Percentiles rank a stretch among this genome's conserved stretches.
Evolutionary conservation across 1,140 invertebrate species (phyloP).

Genomic region (Bursaphelenchus mucronatus): DNA sequence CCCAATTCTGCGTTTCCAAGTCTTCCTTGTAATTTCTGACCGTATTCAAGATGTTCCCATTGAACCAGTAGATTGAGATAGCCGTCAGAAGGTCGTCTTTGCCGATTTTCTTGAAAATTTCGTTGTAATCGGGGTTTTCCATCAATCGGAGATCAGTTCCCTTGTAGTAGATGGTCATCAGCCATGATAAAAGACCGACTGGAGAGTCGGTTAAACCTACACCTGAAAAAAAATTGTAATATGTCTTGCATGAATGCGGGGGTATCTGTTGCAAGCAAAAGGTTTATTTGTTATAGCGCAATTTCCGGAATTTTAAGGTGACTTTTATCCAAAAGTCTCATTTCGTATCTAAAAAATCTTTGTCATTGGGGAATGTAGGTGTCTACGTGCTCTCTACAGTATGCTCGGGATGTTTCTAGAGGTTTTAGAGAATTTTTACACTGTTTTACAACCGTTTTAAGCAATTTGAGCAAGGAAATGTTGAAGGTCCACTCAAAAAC

Average conservation of each 20-base stretch:
- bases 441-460: too few species aligned
- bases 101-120: slow-evolving; percentile 67
- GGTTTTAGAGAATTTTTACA: too few species aligned
- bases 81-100: slow-evolving; percentile 78
- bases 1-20: too few species aligned
- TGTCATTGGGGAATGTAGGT: too few species aligned
- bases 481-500: background rate
- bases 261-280: background rate
- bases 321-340: too few species aligned
- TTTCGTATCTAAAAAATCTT: too few species aligned
- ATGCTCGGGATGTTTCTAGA: too few species aligned
- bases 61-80: slow-evolving; percentile 79
- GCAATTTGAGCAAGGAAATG: too few species aligned
- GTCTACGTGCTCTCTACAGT: too few species aligned
- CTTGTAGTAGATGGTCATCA: slow-evolving; percentile 77
- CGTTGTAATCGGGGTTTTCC: slow-evolving; percentile 67
- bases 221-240: slow-evolving; percentile 27
- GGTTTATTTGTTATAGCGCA: background rate
- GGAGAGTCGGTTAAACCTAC: slow-evolving; percentile 64
- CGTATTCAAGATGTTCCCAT: slow-evolving; percentile 38
- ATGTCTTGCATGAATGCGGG: background rate
- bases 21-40: slow-evolving; percentile 38
- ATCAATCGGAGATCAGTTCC: slow-evolving; percentile 67
- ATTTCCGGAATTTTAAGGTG: background rate
- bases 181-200: slow-evolving; percentile 73